Base-by-base conservation (phyloP, 2,113 vertebrate species). In the Amphiprion percula region DNA sequence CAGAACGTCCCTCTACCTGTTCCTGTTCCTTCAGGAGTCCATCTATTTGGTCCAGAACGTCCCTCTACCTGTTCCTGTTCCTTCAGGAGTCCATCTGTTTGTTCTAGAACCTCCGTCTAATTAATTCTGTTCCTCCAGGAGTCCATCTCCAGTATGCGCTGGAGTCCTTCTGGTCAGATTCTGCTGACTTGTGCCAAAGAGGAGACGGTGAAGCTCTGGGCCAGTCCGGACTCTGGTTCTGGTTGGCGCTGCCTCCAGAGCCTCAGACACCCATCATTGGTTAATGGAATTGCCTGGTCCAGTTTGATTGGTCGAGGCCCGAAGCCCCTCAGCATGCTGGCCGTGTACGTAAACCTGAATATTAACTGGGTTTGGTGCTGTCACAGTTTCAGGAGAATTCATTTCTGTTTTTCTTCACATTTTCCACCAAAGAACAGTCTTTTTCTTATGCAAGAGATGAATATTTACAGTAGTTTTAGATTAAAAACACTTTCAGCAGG, bases 181-280 rank as follows among this genome's bases (percentile, higher is more conserved):
- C 91, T 99, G 21, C 88, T 98, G 91, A 98, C 96, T 0, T 99
- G 97, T 93, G 97, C 97, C 88, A 98, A 98, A 94, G 98, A 99
- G 87, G 98, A 98, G 83, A 95, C 88, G 0, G 97, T 97, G 88
- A 97, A 97, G 64, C 93, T 99, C 59, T 99, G 98, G 98, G 95
- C 95, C 0, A 90, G 77, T 52, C 76, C 73, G 1, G 28, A 94
- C 66, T 56, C 83, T 0, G 94, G 93, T 8, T 88, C 89, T 4
- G 95, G 94, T 19, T 99, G 98, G 98, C 70, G 88, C 49, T 96
- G 94, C 83, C 92, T 98, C 0, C 94, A 96, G 67, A 96, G 93
- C 0, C 95, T 99, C 5, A 77, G 95, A 24, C 96, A 98, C 52
- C 96, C 96, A 0, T 95, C 97, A 0, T 37, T 92, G 69, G 97